phyloP scores from a whole-genome alignment of 1,140 invertebrate species.

The Papilio polytes region DNA sequence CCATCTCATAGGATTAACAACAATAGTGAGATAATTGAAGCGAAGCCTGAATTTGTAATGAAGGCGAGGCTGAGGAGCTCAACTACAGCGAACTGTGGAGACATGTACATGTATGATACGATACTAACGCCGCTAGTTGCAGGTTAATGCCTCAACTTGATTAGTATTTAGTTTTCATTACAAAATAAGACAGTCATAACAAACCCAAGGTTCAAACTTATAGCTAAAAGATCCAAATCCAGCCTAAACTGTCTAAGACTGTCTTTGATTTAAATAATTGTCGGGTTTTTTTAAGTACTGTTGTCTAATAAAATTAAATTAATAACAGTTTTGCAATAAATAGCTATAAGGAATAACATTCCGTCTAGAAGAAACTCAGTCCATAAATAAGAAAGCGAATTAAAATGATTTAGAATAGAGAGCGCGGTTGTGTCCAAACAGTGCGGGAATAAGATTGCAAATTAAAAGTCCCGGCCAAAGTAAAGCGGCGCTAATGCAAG shows the following conservation, averaged over 20 bases:
- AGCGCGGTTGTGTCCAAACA: constrained; percentile 34
- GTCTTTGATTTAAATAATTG: background rate
- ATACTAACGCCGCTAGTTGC: background rate
- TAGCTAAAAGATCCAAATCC: background rate
- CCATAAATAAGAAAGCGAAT: background rate
- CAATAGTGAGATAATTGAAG: constrained; percentile 43
- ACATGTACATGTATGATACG: background rate
- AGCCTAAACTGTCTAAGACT: background rate
- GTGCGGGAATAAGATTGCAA: constrained; percentile 39
- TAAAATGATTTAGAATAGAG: background rate
- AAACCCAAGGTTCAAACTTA: background rate
- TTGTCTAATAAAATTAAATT: too few relatives aligned
- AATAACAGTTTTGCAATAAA: background rate
- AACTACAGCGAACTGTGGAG: background rate
- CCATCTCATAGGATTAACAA: constrained; percentile 42
- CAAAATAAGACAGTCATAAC: background rate
- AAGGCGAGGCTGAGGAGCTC: constrained; percentile 17
- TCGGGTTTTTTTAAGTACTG: too few relatives aligned
- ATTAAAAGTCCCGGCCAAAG: constrained; percentile 60
- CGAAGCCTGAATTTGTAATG: constrained; percentile 42
- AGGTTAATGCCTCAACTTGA: background rate
- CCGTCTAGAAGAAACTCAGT: background rate
- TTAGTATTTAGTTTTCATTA: background rate
- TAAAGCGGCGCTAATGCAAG: constrained; percentile 66
- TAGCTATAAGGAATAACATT: background rate